Base-by-base conservation (phyloP, 2,888 invertebrate species). In the Drosophila mimetica region DNA sequence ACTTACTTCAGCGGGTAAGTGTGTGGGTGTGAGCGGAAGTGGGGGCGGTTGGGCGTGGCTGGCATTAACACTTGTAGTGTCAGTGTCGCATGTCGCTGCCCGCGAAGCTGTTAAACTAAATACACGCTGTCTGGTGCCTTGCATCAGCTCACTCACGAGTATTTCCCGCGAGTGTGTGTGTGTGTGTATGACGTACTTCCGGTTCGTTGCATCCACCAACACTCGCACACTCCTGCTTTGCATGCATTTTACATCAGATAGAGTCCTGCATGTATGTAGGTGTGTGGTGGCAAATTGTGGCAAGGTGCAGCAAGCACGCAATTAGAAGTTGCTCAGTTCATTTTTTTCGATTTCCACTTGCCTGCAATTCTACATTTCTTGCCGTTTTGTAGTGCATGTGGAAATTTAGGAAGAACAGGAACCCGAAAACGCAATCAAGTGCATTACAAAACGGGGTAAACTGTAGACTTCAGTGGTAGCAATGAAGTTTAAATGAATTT, bases 31-130 rank as follows among this genome's bases (percentile, higher is more conserved):
- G 37, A 46, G 16, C 28, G 30, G 32, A 30, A 2, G 18, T 14
- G 50, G 6, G 44, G 61, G 69, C 51, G 39, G 41, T 14, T 52
- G 72, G 73, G 83, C 79, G 82, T 85, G 84, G 78, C 71, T 60
- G 63, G 66, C 67, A 79, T 87, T 83, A 84, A 84, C 86, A 84
- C 84, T 84, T 84, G 84, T 86, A 85, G 83, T 86, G 83, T 83
- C 85, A 86, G 82, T 83, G 87, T 82, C 87, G 83, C 81, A 86
- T 81, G 86, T 60, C 71, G 71, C 41, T 77, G 82, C 75, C 73
- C 55, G 80, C 74, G 70, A 74, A 86, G 76, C 86, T 80, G 82
- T 84, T 86, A 84, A 86, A 82, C 79, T 82, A 82, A 86, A 82
- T 84, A 86, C 84, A 83, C 77, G 74, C 74, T 86, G 82, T 86